Base-by-base conservation (phyloP, 2,797 vertebrate species). In the Morus bassanus region DNA sequence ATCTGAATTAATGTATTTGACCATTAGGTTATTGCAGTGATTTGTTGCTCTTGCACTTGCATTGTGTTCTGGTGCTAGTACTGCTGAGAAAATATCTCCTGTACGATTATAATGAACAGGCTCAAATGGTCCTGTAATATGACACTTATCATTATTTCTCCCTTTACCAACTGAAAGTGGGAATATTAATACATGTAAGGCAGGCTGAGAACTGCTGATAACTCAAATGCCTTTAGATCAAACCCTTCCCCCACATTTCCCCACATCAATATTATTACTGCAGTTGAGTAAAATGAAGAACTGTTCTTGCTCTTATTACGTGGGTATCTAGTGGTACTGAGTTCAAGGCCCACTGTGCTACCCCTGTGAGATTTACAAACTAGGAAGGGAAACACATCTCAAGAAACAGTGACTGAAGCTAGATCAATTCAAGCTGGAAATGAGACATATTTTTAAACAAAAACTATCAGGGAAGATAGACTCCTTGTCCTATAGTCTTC, bases 121-220 rank as follows among this genome's bases (percentile, higher is more conserved):
- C 39, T 96, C 86, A 75, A 80, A 93, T 81, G 89, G 21, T 50
- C 39, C 57, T 84, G 72, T 85, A 93, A 95, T 56, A 27, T 72
- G 69, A 92, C 57, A 83, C 60, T 95, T 88, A 80, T 8, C 67
- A 82, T 68, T 88, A 60, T 80, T 94, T 92, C 15, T 9, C 41
- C 46, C 37, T 78, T 91, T 93, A 59, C 51, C 45, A 73, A 3
- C 4, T 78, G 57, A 81, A 94, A 89, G 22, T 65, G 45, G 31
- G 41, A 80, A 80, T 4, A 17, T 83, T 80, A 61, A 85, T 68
- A 75, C 35, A 56, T 91, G 80, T 81, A 94, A 89, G 72, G 39
- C 16, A 72, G 50, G 33, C 53, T 91, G 60, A 92, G 45, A 91
- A 63, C 22, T 80, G 56, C 75, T 77, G 50, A 64, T 61, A 87